phyloP scores from a whole-genome alignment of 2,113 vertebrate species.

The Odontophorus gujanensis region DNA sequence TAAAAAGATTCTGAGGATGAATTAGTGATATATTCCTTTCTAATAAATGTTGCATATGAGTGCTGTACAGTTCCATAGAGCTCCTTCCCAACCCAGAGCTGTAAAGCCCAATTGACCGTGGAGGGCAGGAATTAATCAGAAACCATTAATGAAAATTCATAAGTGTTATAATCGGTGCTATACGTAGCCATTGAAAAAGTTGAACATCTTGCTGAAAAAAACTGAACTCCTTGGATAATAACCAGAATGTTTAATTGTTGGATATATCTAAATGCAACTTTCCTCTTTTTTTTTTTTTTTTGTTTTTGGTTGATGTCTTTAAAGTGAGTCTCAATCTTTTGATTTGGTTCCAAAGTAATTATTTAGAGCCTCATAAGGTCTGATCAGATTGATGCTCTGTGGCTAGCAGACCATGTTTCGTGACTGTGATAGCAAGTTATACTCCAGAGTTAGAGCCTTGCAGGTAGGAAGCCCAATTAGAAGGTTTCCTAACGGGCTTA shows the following conservation, averaged over 20 bases:
- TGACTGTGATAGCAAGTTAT: background rate
- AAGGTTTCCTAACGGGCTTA: background rate
- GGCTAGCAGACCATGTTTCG: background rate
- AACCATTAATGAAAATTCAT: background rate
- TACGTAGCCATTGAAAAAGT: background rate
- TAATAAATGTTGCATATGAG: background rate
- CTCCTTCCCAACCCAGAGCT: background rate
- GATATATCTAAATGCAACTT: background rate
- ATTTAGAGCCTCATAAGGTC: background rate
- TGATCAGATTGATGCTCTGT: background rate
- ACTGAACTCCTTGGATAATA: background rate
- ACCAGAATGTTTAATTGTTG: background rate
- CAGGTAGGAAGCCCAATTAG: conserved; percentile 23
- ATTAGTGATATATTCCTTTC: background rate
- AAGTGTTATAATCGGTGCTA: background rate
- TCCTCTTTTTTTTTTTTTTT: background rate
- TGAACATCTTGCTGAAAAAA: background rate
- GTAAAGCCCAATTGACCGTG: background rate
- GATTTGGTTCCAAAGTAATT: background rate
- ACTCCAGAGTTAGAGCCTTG: background rate
- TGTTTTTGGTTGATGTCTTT: background rate
- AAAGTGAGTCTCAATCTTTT: background rate
- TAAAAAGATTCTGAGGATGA: background rate
- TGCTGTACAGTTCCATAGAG: background rate
- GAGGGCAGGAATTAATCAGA: background rate